Base-by-base conservation (phyloP, 2,888 invertebrate genomes). In the Agrochola macilenta region DNA sequence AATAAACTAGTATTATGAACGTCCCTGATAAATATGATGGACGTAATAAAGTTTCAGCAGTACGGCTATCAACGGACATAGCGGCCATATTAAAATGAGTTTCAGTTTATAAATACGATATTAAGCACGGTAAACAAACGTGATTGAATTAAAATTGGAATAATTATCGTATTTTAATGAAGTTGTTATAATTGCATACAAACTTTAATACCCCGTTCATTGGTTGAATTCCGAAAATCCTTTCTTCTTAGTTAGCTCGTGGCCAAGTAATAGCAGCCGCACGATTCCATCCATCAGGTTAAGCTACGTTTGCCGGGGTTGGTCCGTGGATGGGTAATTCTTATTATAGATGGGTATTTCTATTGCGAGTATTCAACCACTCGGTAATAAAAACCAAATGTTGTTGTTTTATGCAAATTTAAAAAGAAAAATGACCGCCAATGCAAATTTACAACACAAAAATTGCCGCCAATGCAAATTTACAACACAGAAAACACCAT, bases 1-100 rank as follows among this genome's bases (percentile, higher is more conserved):
- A 78, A 78, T 78, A 69, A 57, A 35, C 63, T 63, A 63, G 61
- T 54, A 46, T 63, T 39, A 69, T 46, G 14, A 49, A 78, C 35
- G 46, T n/a, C 20, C 46, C 46, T 23, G 26, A 46, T 63, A 69
- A 63, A 69, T 78, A 46, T 69, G 54, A 78, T 69, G 49, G 78
- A 63, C 46, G 26, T 39, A 78, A 63, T 78, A 69, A 78, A 63
- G 35, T 57, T 63, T 49, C 35, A 57, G 43, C 12, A 30, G 9
- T 4, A 54, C 14, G 9, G 30, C 14, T 46, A 26, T 46, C 54
- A 26, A 8, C 14, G 5, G 30, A 49, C 26, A 14, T 77, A 63
- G 17, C 14, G 43, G 7, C 43, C 5, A 4, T 26, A 43, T 57
- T 39, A 5, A 78, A 78, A 64, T 58, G 30, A 57, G 20, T 64